Conservation (phyloP, 1,140 invertebrate species). For the Aphidius ervi region DNA sequence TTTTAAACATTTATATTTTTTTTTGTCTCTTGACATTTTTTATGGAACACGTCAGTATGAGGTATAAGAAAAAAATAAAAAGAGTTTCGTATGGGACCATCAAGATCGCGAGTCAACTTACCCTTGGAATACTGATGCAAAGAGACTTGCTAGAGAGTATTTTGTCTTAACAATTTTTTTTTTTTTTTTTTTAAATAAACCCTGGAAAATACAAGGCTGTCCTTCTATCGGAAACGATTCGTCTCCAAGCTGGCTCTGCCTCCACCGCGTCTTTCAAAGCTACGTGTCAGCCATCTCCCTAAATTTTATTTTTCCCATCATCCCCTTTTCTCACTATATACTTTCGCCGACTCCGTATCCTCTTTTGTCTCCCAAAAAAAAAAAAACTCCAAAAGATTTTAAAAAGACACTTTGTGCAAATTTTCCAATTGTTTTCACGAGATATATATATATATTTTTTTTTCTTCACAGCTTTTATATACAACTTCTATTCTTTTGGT, state of each 20-base stretch:
- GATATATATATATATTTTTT: too few species aligned
- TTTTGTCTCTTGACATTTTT: not conserved
- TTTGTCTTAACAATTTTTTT: not conserved
- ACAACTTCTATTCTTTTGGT: too few species aligned
- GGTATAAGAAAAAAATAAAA: not conserved
- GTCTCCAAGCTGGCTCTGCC: not conserved
- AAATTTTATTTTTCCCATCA: too few species aligned
- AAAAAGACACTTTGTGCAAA: too few species aligned
- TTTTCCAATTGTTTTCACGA: too few species aligned
- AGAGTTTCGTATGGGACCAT: slow-evolving; percentile 19
- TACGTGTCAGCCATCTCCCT: too few species aligned
- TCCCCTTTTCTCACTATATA: too few species aligned
- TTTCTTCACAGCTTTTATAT: too few species aligned
- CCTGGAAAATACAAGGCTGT: slow-evolving; percentile 11
- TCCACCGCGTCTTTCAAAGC: not conserved
- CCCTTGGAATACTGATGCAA: slow-evolving; percentile 25
- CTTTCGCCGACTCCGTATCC: too few species aligned
- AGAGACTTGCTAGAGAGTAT: not conserved
- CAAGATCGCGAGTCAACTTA: slow-evolving; percentile 20
- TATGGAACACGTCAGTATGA: too few species aligned
- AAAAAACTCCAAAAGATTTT: slow-evolving; percentile 24
- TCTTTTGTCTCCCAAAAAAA: too few species aligned
- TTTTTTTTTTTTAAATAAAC: slow-evolving; percentile 7
- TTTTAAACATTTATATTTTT: not conserved
- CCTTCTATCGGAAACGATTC: slow-evolving; percentile 5